Evolutionary conservation across 2,797 vertebrate species (phyloP).

Genomic region (Gymnopithys bicolor): DNA sequence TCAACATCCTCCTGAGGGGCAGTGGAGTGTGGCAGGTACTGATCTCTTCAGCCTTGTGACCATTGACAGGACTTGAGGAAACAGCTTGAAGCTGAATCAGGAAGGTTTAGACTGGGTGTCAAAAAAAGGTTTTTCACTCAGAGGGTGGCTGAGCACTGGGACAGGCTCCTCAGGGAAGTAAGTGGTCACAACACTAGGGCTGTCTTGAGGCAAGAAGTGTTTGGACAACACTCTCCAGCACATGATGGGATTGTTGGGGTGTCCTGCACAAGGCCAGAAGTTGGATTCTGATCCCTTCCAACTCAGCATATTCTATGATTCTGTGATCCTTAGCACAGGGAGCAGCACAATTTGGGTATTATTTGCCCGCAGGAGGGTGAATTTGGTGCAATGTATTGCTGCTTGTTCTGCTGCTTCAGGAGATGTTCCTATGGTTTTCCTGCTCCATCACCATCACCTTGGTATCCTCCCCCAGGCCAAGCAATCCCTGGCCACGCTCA

Average conservation of each 20-base stretch:
- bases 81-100: background rate
- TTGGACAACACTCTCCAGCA: background rate
- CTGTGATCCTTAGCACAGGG: background rate
- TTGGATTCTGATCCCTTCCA: background rate
- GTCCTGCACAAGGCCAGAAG: background rate
- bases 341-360: background rate
- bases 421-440: rapidly evolving
- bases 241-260: background rate
- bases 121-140: background rate
- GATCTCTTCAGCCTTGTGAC: background rate
- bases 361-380: background rate
- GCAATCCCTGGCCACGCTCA: conserved; percentile 94
- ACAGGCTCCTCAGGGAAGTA: background rate
- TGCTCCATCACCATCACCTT: background rate
- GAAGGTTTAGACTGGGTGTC: background rate
- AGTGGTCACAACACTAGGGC: background rate
- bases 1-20: background rate
- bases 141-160: background rate
- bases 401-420: rapidly evolving
- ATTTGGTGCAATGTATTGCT: background rate
- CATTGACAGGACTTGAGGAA: background rate
- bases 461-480: conserved; percentile 83
- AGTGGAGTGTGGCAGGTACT: background rate
- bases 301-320: background rate
- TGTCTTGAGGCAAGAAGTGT: background rate